Base-by-base conservation (phyloP, 2,113 vertebrate species). In the Vanacampus margaritifer region DNA sequence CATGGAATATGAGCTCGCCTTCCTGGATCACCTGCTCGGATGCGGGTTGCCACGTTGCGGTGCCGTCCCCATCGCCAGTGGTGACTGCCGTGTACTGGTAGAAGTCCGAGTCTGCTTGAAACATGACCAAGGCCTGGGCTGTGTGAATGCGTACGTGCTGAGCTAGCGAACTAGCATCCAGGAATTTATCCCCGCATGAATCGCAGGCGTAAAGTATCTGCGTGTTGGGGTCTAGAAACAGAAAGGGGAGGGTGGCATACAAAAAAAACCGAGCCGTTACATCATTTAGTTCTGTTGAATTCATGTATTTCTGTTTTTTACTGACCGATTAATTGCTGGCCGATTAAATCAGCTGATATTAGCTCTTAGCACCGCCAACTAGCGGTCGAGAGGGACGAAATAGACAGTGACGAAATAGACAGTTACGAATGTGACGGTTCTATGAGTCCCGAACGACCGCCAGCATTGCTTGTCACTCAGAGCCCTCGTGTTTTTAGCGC, bases 111-210 rank as follows among this genome's bases (percentile, higher is more conserved):
- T 98, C 97, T 0, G 96, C 95, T 90, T 98, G 97, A 89, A 98
- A 98, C 96, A 98, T 98, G 86, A 98, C 97, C 78, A 98, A 83
- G 0, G 97, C 97, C 84, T 98, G 96, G 1, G 97, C 97, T 0
- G 97, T 98, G 93, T 98, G 97, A 85, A 98, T 96, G 71, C 97
- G 95, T 6, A 98, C 95, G 0, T 98, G 97, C 89, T 98, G 95
- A 0, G 97, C 97, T 66, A 98, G 86, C 74, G 95, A 98, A 83
- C 80, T 94, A 67, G 95, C 95, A 0, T 98, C 97, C 86, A 96
- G 78, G 81, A 98, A 98, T 78, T 98, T 98, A 72, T 98, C 96
- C 1, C 96, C 96, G 3, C 97, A 98, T 0, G 95, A 98, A 70
- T 98, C 97, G 6, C 97, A 98, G 23, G 95, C 97, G 0, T 98